Evolutionary conservation across 1,140 invertebrate species (phyloP).

Genomic region (Neodiprion pinetum): DNA sequence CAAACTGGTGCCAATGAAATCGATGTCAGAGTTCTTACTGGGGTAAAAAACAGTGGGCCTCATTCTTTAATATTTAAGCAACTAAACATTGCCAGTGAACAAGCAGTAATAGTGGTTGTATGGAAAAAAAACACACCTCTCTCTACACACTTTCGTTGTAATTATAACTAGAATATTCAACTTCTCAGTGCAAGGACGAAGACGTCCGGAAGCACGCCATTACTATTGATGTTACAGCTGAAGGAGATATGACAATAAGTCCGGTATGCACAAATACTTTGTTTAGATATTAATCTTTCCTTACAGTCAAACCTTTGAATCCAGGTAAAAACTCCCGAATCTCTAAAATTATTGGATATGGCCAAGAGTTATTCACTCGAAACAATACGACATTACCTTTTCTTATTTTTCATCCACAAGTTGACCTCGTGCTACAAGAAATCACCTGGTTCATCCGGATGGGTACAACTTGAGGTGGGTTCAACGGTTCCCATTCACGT

Average conservation of each 20-base stretch:
- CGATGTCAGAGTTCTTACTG: conserved; percentile 17
- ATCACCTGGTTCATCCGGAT: conserved; percentile 25
- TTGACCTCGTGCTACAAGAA: conserved; percentile 39
- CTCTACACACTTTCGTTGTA: background rate
- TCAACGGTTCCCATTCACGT: conserved; percentile 30
- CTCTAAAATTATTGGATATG: background rate
- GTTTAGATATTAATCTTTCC: conserved; percentile 13
- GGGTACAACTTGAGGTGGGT: conserved; percentile 33
- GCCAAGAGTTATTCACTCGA: background rate
- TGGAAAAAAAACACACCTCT: background rate
- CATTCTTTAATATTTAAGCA: background rate
- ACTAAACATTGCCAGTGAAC: background rate
- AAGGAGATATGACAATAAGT: conserved; percentile 39
- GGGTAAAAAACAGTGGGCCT: conserved; percentile 27
- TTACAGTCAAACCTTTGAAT: background rate
- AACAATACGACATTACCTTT: background rate
- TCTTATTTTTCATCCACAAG: conserved; percentile 31
- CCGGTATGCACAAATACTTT: conserved; percentile 33
- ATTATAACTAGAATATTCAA: conserved; percentile 15
- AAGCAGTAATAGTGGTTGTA: background rate
- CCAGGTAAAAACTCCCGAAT: background rate
- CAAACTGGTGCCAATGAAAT: conserved; percentile 40
- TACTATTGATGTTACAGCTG: conserved; percentile 32
- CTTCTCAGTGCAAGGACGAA: conserved; percentile 25
- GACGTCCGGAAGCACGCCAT: conserved; percentile 31